phyloP scores from a whole-genome alignment of 1,140 invertebrate species.

The Cyrtorhinus lividipennis region DNA sequence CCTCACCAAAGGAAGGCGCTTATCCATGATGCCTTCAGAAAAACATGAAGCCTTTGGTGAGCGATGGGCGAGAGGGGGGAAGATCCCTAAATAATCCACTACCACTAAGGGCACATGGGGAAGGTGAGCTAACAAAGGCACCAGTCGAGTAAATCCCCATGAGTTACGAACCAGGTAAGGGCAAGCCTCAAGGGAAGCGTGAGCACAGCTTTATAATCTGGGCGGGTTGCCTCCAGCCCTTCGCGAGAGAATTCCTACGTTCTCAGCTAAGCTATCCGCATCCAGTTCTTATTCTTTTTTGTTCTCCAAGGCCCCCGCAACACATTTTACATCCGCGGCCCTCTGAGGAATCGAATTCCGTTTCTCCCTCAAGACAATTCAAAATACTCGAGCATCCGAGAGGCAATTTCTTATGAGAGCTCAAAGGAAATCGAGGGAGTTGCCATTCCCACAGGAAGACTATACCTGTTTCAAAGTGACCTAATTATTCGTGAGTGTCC shows the following conservation, averaged over 20 bases:
- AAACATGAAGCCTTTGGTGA: neutral
- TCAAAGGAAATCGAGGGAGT: no score
- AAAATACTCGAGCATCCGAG: no score
- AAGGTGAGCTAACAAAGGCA: neutral
- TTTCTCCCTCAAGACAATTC: no score
- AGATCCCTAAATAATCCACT: neutral
- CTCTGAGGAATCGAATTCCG: no score
- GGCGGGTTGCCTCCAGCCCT: neutral
- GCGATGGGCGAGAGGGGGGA: neutral
- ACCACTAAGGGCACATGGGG: neutral
- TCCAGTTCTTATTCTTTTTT: neutral
- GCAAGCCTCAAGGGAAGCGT: neutral
- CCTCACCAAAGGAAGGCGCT: no score
- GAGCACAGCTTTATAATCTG: neutral
- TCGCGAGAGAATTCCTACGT: neutral
- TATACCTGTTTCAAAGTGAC: no score
- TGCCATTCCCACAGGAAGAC: no score
- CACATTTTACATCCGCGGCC: neutral
- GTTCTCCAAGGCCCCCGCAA: neutral
- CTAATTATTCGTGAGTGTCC: no score
- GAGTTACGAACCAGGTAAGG: neutral
- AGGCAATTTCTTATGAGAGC: no score
- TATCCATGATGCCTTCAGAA: neutral
- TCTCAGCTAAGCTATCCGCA: neutral
- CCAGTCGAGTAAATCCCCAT: neutral